These are phyloP conservation scores for Sinocyclocheilus grahami DNA, from an alignment of 2,113 vertebrate genomes.

Conservation along the genomic window DNA sequence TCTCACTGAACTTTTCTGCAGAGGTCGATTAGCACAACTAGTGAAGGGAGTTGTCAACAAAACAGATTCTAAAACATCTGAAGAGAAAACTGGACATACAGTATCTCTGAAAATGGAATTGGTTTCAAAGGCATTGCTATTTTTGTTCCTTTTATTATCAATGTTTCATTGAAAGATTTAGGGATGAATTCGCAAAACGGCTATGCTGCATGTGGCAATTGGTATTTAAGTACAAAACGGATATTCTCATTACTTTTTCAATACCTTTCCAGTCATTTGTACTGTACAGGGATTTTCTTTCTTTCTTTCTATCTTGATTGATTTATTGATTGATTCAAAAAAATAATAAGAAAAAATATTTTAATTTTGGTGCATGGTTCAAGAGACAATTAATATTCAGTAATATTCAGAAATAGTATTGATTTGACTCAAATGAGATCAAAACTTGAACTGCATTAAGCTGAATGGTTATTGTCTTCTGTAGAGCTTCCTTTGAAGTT, in stretches of 20 bases:
- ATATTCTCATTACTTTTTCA: neutral
- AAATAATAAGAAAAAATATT: too few species aligned
- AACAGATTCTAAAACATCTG: neutral
- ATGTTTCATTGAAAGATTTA: neutral
- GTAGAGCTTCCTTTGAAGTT: too few species aligned
- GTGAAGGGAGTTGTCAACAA: neutral
- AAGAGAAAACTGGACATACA: neutral
- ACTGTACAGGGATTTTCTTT: neutral
- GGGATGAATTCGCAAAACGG: neutral
- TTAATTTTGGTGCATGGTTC: too few species aligned
- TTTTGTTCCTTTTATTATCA: neutral
- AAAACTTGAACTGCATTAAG: neutral
- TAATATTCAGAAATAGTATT: neutral
- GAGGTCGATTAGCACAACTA: constrained; percentile 10
- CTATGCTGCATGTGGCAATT: neutral
- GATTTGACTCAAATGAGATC: neutral
- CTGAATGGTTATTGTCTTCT: neutral
- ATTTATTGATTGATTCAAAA: too few species aligned
- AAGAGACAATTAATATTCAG: neutral
- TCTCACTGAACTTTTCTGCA: constrained; percentile 40
- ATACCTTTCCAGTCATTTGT: neutral
- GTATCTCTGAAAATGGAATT: neutral
- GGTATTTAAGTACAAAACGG: neutral
- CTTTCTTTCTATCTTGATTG: too few species aligned
- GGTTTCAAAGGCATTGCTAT: neutral